phyloP scores from a whole-genome alignment of 1,140 invertebrate genomes.

The Drosophila sproati region DNA sequence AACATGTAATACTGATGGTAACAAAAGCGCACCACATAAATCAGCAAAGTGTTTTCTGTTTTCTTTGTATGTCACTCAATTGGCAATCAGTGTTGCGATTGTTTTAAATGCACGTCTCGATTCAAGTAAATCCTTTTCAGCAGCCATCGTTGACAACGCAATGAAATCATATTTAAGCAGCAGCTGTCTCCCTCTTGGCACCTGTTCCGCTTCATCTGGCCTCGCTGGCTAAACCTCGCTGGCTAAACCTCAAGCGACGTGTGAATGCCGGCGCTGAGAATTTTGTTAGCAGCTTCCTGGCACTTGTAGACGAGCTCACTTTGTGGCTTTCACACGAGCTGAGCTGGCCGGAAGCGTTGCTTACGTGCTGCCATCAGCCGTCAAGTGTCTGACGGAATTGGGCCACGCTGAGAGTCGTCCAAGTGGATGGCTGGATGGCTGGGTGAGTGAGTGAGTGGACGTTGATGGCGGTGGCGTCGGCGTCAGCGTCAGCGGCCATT shows the following conservation, averaged over 20 bases:
- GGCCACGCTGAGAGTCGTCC: conserved; percentile 41
- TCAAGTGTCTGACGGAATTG: conserved; percentile 73
- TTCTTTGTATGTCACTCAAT: conserved; percentile 21
- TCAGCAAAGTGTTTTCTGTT: conserved; percentile 24
- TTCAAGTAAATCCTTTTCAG: conserved; percentile 26
- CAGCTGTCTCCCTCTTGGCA: conserved; percentile 37
- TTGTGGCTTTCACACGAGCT: conserved; percentile 31
- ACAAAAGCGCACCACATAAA: conserved; percentile 9
- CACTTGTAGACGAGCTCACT: conserved; percentile 2
- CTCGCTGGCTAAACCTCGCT: background rate
- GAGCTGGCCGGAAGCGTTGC: conserved; percentile 65
- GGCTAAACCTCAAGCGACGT: conserved; percentile 19
- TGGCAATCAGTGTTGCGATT: conserved; percentile 50
- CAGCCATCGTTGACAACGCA: conserved; percentile 27
- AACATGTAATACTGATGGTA: too few relatives aligned
- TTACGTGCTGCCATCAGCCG: conserved; percentile 69
- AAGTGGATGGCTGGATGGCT: background rate
- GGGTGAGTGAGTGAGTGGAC: background rate
- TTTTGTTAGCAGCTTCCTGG: conserved; percentile 72
- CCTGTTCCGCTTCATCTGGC: conserved; percentile 19
- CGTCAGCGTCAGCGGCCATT: conserved; percentile 36
- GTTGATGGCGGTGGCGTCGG: background rate
- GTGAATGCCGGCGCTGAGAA: conserved; percentile 47
- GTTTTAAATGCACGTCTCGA: conserved; percentile 35
- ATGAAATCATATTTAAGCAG: conserved; percentile 73